Percentiles rank a stretch among this genome's conserved stretches.
These are phyloP conservation scores for Euleptes europaea DNA, from an alignment of 2,113 vertebrate species.

Conservation along the genomic window DNA sequence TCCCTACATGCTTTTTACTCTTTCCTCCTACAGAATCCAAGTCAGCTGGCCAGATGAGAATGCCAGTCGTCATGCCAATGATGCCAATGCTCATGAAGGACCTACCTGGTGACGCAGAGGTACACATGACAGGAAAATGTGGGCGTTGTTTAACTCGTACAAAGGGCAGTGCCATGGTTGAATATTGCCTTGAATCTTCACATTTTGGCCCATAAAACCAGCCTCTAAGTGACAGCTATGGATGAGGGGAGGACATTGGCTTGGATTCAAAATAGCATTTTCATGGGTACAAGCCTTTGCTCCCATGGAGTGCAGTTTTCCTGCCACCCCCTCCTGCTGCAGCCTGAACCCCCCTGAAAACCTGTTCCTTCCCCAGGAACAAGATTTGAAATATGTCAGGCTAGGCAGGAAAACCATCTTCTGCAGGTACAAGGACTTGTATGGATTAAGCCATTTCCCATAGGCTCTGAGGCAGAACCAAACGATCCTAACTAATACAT, in stretches of 20 bases:
- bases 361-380: no score
- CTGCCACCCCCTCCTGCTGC: no score
- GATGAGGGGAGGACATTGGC: neutral
- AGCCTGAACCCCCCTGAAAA: no score
- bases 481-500: neutral
- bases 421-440: no score
- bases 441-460: neutral
- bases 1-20: accelerated
- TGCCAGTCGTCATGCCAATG: slow-evolving; percentile 66
- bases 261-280: no score
- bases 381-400: no score
- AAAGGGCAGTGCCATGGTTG: neutral
- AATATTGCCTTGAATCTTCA: neutral
- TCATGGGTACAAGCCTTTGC: no score
- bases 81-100: slow-evolving; percentile 69
- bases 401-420: no score
- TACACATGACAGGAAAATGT: neutral
- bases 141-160: neutral
- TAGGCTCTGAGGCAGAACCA: neutral
- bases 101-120: neutral
- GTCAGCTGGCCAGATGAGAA: slow-evolving; percentile 55
- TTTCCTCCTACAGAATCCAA: slow-evolving; percentile 42
- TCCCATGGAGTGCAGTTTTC: no score
- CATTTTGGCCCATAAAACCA: neutral
- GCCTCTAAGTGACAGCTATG: neutral